Base-by-base conservation (phyloP, 2,888 invertebrate genomes). In the Apoda limacodes region DNA sequence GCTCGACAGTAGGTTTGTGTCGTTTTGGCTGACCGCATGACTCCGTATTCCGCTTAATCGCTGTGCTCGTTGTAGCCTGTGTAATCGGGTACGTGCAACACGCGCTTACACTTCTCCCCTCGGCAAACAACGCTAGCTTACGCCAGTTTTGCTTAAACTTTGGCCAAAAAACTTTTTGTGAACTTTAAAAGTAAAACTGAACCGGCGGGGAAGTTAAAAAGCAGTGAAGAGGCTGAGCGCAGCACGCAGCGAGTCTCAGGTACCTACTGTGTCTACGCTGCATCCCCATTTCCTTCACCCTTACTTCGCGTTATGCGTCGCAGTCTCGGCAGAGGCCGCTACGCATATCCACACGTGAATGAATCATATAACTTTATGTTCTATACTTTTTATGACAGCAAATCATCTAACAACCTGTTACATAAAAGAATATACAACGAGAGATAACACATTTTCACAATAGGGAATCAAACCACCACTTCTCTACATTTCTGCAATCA, bases 11-110 rank as follows among this genome's bases (percentile, higher is more conserved):
- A 82, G 82, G 81, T 80, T 81, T 76, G 80, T 74, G 80, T 81
- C 81, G 78, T 76, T 76, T 80, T 76, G 80, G 81, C 81, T 81
- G 81, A 81, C 81, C 81, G 82, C 81, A 81, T 81, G 81, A 80
- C 81, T 82, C 78, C 78, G 78, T 71, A 80, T 76, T 59, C 72
- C 64, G 82, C 81, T 82, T 81, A 75, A 76, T 69, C 66, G 80
- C 78, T 74, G 70, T 65, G 66, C 70, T 74, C 63, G 70, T 70
- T 69, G 69, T 75, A 69, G 69, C 55, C 68, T 60, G 63, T 70
- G 64, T 68, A 45, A 40, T 17, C 17, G 17, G 17, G 17, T 45
- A 64, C 66, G 69, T 67, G 62, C 65, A 66, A 52, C 74, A 68
- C 75, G 72, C 75, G 75, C 76, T 74, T 74, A 63, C 55, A 49